Evolutionary conservation across 2,888 invertebrate genomes (phyloP), one percentile per base, ranked within the genome.

Genomic region (Clivina fossor): DNA sequence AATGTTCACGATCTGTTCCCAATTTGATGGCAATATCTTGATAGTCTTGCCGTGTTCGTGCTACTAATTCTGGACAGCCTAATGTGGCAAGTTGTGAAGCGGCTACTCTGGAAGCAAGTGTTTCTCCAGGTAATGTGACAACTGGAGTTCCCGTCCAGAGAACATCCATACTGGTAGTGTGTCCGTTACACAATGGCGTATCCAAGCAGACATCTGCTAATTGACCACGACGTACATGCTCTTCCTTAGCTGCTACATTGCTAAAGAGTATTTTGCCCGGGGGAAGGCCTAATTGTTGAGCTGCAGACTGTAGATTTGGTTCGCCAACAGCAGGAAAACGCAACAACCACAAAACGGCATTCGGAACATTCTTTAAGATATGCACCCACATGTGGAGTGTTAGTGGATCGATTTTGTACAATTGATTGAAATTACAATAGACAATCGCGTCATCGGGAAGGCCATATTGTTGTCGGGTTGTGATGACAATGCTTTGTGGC

Each of bases 151-250:
- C 99, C 11, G 98, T 93, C 98, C 98, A 99, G 50, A 99, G 76
- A 19, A 99, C 93, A 74, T 99, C 99, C 99, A 99, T 98, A 48
- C 97, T 94, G 1, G 99, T 99, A 0, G 99, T 99, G 72, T 99
- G 99, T 3, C 99, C 99, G 73, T 99, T 99, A 73, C 99, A 99
- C 8, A 99, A 78, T 0, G 97, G 97, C 1, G 99, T 99, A 72
- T 99, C 99, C 50, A 99, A 80, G 69, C 98, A 99, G 22, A 99
- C 87, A 74, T 99, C 99, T 9, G 98, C 96, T 63, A 99, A 78
- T 73, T 99, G 98, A 4, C 98, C 99, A 51, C 99, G 84, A 24
- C 99, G 80, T 0, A 99, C 98, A 71, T 99, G 99, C 70, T 99
- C 99, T 71, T 99, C 94, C 74, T 96, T 96, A 53, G 96, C 95